These are phyloP conservation scores for Gavialis gangeticus DNA, from an alignment of 2,113 vertebrate genomes.

Conservation along the genomic window DNA sequence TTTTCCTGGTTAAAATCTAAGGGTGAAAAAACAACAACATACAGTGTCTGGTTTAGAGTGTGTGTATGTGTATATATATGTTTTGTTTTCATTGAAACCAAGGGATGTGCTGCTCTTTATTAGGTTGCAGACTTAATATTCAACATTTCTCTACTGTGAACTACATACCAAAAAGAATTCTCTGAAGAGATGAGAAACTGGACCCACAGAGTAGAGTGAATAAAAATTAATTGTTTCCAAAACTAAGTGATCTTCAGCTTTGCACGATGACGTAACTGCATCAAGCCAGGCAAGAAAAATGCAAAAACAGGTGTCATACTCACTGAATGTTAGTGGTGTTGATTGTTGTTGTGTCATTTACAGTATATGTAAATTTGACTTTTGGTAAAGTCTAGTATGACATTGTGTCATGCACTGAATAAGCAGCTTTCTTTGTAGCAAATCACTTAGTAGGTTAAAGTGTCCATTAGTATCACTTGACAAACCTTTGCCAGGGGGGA, in stretches of 20 bases:
- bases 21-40: not conserved
- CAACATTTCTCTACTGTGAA: conserved; percentile 32
- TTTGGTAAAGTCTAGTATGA: not conserved
- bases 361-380: not conserved
- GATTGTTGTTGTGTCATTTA: conserved; percentile 1
- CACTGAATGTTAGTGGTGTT: not conserved
- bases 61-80: not conserved
- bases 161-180: conserved; percentile 31
- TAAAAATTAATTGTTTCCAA: conserved; percentile 40
- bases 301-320: not conserved
- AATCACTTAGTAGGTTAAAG: conserved; percentile 8
- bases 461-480: conserved; percentile 47
- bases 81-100: not conserved
- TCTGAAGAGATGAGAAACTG: conserved; percentile 46
- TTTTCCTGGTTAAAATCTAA: conserved; percentile 15
- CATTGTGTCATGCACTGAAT: conserved; percentile 7
- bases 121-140: conserved; percentile 39
- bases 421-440: conserved; percentile 5
- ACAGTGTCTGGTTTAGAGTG: not conserved
- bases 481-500: conserved; percentile 55
- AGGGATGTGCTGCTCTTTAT: not conserved
- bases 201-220: not conserved
- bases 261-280: not conserved
- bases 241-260: conserved; percentile 64
- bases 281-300: conserved; percentile 39